Conservation (phyloP, 53 echinoderm and acorn worm genomes). For the Astropecten irregularis region DNA sequence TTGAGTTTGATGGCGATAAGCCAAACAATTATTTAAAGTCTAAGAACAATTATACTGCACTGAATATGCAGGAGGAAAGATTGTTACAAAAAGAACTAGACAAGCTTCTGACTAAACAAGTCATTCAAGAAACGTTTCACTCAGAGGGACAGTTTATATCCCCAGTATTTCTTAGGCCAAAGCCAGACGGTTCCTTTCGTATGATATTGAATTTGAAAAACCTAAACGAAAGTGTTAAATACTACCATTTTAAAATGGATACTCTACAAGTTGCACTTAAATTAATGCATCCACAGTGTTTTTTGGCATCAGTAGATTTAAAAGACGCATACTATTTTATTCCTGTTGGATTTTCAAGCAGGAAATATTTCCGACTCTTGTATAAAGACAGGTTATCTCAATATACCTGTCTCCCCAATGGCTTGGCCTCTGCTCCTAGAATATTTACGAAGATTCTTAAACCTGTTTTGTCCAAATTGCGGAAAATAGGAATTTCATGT, state of each 20-base stretch:
- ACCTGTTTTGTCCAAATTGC: neutral
- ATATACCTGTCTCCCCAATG: neutral
- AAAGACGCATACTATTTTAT: conserved; percentile 6
- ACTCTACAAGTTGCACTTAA: neutral
- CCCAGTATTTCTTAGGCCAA: neutral
- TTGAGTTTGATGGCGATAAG: too few species aligned
- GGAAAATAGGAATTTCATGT: neutral
- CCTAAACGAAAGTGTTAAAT: neutral
- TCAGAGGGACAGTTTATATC: conserved; percentile 11
- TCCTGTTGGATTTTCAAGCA: neutral
- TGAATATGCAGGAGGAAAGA: too few species aligned
- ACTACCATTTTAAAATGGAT: too few species aligned
- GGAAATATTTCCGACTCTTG: neutral
- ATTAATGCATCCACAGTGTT: neutral
- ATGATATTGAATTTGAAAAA: neutral
- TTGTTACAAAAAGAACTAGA: too few species aligned
- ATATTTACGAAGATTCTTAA: neutral
- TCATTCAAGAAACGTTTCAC: too few species aligned
- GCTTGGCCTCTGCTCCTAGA: neutral
- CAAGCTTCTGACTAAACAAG: too few species aligned
- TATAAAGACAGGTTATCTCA: too few species aligned
- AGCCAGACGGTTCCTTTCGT: neutral
- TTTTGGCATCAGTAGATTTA: neutral
- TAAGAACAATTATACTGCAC: too few species aligned
- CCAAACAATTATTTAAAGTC: too few species aligned